phyloP scores from a whole-genome alignment of 2,797 vertebrate species.

The Orestias chungarensis region DNA sequence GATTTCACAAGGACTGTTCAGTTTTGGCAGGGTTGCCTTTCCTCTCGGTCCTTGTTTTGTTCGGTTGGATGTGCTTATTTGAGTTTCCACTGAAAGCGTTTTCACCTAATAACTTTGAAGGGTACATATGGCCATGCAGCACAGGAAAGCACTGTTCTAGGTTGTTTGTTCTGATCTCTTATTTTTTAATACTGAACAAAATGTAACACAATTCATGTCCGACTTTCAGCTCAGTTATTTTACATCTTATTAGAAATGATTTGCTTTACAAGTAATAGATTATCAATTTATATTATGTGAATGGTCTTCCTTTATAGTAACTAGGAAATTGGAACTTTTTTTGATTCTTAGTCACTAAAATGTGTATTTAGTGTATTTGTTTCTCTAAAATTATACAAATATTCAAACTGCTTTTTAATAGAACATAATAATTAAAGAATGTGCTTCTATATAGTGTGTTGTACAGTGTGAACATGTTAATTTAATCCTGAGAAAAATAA shows the following conservation, averaged over 20 bases:
- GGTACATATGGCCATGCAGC: neutral
- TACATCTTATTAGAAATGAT: neutral
- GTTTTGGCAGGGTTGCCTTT: neutral
- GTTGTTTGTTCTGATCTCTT: neutral
- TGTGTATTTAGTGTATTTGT: neutral
- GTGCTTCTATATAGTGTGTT: neutral
- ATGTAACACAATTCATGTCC: too few relatives aligned
- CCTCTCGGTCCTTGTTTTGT: neutral
- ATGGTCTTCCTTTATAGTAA: neutral
- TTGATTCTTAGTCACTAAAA: too few relatives aligned
- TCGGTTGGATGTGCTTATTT: neutral
- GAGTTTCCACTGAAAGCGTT: neutral
- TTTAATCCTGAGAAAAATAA: too few relatives aligned
- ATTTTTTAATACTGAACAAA: too few relatives aligned
- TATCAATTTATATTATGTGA: neutral
- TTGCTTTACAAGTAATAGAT: neutral
- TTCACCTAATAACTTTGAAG: neutral
- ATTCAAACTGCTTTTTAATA: neutral
- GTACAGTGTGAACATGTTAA: neutral
- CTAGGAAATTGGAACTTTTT: too few relatives aligned
- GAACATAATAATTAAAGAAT: too few relatives aligned
- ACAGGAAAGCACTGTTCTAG: neutral
- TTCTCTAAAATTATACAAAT: neutral
- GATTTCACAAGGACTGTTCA: neutral
- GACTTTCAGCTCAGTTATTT: neutral